Evolutionary conservation across 2,113 vertebrate genomes (phyloP), one percentile per base, ranked within the genome.

Genomic region (Chrysochloris asiatica): DNA sequence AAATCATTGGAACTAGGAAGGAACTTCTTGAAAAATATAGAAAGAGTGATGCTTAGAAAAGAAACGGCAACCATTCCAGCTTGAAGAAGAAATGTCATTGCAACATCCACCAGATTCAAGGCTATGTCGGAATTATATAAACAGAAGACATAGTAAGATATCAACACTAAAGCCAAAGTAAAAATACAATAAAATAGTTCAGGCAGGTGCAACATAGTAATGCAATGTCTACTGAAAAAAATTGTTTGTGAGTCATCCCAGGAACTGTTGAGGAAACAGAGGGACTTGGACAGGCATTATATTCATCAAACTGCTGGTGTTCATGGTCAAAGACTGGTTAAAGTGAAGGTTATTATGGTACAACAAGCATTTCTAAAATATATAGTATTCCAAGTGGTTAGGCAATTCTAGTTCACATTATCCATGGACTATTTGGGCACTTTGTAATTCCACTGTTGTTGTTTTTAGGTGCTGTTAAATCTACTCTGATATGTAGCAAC

Each of bases 1-100:
- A 89, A 89, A 89, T 80, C n/a, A 59, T 65, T 65, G n/a, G 28
- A 86, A 91, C 45, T 11, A 17, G 28, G 86, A 69, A 69, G 50
- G 8, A 87, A 9, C 26, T 48, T 30, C n/a, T 89, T 21, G 77
- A 24, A 63, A 93, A 92, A 83, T 14, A 65, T 5, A 26, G 52
- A 67, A 90, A 72, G 11, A 79, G 80, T 21, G 38, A 72, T 45
- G n/a, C 11, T 73, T 88, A 14, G 26, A 59, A 43, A 86, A 91
- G 65, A 86, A 65, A 75, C n/a, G n/a, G n/a, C n/a, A 8, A 21
- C 54, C 8, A 14, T 4, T 71, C 7, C 3, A 14, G 26, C 28
- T 45, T 71, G 28, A 7, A 86, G 7, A 45, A 76, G 30, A 82
- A 36, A 26, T 22, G 36, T 24, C 10, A 43, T 1, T 86, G 45